Evolutionary conservation across 2,797 vertebrate genomes (phyloP), one percentile per base, ranked within the genome.

Genomic region (Martes flavigula): DNA sequence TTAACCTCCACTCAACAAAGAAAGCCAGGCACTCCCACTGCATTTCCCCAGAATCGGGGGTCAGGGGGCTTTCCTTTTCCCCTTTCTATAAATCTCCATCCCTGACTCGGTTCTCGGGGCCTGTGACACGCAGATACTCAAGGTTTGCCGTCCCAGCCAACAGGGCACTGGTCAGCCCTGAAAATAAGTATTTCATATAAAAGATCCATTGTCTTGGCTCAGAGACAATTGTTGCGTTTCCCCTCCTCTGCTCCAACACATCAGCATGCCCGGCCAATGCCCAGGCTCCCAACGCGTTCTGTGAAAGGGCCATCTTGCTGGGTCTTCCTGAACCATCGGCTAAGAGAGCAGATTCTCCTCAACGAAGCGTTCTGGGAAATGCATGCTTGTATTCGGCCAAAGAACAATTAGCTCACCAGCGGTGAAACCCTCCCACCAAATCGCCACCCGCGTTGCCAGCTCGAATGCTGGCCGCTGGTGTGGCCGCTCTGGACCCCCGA

Each of bases 151-250:
- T 43, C 66, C 85, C 35, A 21, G 92, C 85, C 87, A n/a, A 54
- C 1, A 14, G 85, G 75, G 83, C 68, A 21, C 73, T 60, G 88
- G 87, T 58, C 81, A 20, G 92, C 78, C 92, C 90, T 4, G 43
- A 94, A 96, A 97, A 97, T 96, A 97, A 97, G 95, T 94, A 96
- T 87, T 94, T 96, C 88, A 13, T 43, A 94, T 96, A 56, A 97
- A 97, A 98, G 96, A 58, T 56, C 91, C 96, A 95, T 95, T 97
- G 96, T 97, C 89, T 86, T 51, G 54, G 51, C 56, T 12, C 5
- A 1, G 73, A 75, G 64, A 94, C 97, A 96, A 91, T 81, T 86
- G 86, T 72, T 62, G 89, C 92, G 79, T 83, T 97, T 70, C 68
- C 75, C 15, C 27, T n/a, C 68, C 32, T 20, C 32, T 1, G 51